Evolutionary conservation across 2,888 invertebrate species (phyloP), one percentile per base, ranked within the genome.

Genomic region (Nomada ruficornis): DNA sequence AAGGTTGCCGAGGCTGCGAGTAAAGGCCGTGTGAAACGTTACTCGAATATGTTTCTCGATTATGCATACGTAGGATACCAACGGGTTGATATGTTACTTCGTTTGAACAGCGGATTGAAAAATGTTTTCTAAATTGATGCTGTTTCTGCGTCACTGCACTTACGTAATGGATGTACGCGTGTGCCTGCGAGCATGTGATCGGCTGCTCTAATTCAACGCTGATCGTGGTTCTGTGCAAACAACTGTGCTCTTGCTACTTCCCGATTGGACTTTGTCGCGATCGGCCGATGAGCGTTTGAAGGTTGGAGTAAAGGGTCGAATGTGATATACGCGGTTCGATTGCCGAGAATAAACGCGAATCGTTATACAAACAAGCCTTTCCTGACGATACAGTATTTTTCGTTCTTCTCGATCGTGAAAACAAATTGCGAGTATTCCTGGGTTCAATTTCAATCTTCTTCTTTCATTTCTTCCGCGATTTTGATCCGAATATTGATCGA

Each of bases 191-290:
- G 72, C 77, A 74, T 69, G 55, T 65, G 83, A 82, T 77, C 63
- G 67, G 60, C 26, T 77, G 77, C 52, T 83, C 75, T 78, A 80
- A 81, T 82, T 83, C 64, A 36, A 67, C 60, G 59, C 36, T 20
- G 67, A 73, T 77, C 72, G 26, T 23, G 57, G 15, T 52, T 63
- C 54, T 54, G 29, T 47, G 23, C 59, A 63, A 26, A 64, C 72
- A 63, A 57, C 50, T 60, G 29, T 47, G 23, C 64, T 55, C 26
- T 18, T 60, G 36, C 23, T 42, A 65, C 63, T 60, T 77, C 65
- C 65, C 55, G 55, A 62, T 80, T 71, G 47, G 20, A 65, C 36
- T 67, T 42, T 62, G 65, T 57, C 4, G n/a, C 50, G 11, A 55
- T n/a, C 47, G 26, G 54, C 20, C 47, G 47, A 60, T 23, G 62